phyloP scores from a whole-genome alignment of 2,113 vertebrate species.

The Callaeas wilsoni region DNA sequence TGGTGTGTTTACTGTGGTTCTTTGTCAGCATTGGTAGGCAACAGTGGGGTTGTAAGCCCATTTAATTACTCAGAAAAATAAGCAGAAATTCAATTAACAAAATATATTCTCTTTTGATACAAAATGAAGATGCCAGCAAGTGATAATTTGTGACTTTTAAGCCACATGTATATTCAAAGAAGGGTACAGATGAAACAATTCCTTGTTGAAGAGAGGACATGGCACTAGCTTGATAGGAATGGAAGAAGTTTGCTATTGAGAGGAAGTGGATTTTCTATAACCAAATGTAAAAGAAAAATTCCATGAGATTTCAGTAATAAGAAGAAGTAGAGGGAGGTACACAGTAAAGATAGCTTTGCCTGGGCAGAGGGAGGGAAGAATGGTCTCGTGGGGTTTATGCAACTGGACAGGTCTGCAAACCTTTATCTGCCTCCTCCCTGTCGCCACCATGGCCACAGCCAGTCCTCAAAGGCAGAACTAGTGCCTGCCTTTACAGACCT shows the following conservation, averaged over 20 bases:
- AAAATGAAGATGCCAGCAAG: background rate
- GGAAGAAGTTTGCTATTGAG: background rate
- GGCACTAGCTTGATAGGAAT: background rate
- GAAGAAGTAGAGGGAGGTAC: background rate
- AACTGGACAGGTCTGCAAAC: background rate
- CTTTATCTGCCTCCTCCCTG: background rate
- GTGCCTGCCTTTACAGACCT: background rate
- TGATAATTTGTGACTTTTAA: background rate
- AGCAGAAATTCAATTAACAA: background rate
- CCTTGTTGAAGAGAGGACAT: background rate
- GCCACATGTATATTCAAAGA: background rate
- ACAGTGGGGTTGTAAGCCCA: background rate
- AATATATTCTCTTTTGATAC: background rate
- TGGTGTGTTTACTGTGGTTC: background rate
- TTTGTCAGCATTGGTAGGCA: conserved; percentile 19
- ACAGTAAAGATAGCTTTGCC: background rate
- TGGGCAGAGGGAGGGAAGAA: background rate
- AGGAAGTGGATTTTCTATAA: background rate
- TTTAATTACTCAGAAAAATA: background rate
- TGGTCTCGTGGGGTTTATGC: accelerated
- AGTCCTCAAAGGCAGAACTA: background rate
- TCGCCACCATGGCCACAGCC: background rate
- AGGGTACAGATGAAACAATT: background rate
- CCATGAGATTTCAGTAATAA: background rate
- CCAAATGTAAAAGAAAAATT: background rate